Evolutionary conservation across 2,888 invertebrate genomes (phyloP).

Genomic region (Acrobasis suavella): DNA sequence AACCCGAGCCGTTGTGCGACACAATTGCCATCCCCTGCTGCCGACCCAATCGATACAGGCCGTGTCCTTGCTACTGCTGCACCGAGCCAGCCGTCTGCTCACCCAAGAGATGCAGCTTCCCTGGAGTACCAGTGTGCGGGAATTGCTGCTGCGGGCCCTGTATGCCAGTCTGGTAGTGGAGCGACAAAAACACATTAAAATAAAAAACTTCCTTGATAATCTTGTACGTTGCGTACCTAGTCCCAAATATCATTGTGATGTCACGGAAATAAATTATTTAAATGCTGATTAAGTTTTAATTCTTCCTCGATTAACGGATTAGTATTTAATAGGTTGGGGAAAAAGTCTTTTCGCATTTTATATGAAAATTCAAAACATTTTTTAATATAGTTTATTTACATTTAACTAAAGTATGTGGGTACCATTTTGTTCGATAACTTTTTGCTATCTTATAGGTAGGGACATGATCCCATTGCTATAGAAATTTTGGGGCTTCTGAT

Average conservation of each 20-base stretch:
- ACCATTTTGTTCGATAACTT: no score
- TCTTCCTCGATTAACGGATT: not conserved
- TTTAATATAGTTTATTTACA: no score
- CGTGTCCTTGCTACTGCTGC: slow-evolving; percentile 81
- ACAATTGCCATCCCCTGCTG: slow-evolving; percentile 78
- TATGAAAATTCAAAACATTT: no score
- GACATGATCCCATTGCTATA: no score
- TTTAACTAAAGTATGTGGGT: no score
- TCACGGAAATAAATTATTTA: slow-evolving; percentile 1
- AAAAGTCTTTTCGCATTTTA: no score
- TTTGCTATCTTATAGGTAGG: no score
- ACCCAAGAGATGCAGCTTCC: slow-evolving; percentile 70
- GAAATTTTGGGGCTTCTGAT: no score
- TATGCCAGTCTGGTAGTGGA: slow-evolving; percentile 70
- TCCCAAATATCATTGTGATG: not conserved
- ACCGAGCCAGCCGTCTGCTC: slow-evolving; percentile 62
- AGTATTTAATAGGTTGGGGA: no score
- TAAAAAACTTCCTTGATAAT: not conserved
- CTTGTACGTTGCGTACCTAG: not conserved
- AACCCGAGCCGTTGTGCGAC: slow-evolving; percentile 50
- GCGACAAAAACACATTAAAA: not conserved
- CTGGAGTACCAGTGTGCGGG: slow-evolving; percentile 65
- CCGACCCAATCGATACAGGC: slow-evolving; percentile 77
- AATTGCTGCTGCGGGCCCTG: slow-evolving; percentile 64
- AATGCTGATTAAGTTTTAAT: not conserved